Conservation (phyloP, 2,797 vertebrate species). For the Enoplosus armatus region DNA sequence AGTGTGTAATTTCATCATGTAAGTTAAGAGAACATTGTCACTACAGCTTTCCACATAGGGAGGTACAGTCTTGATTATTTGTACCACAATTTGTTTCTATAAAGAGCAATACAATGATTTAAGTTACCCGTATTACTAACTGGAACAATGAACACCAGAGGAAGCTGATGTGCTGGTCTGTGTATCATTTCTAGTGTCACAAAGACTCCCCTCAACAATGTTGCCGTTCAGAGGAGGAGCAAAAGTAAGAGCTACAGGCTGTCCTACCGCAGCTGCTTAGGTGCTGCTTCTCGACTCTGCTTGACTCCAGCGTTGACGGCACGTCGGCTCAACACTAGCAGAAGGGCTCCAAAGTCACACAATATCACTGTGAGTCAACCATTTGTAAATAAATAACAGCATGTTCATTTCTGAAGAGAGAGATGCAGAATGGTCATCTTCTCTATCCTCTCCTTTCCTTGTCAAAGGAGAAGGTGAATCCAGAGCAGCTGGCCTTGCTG, state of each 20-base stretch:
- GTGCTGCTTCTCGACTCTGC: slow-evolving; percentile 69
- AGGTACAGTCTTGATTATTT: neutral
- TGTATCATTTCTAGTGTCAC: slow-evolving; percentile 55
- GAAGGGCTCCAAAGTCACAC: slow-evolving; percentile 68
- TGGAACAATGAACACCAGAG: neutral
- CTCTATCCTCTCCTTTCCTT: neutral
- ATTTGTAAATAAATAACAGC: neutral
- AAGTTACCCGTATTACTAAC: neutral
- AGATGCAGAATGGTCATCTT: neutral
- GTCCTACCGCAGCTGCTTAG: slow-evolving; percentile 77
- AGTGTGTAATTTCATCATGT: neutral
- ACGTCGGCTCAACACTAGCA: slow-evolving; percentile 73
- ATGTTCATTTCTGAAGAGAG: neutral
- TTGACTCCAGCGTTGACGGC: slow-evolving; percentile 72
- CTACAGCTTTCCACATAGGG: neutral
- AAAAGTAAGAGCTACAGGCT: slow-evolving; percentile 75
- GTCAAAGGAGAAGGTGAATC: slow-evolving; percentile 82
- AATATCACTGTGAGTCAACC: slow-evolving; percentile 75
- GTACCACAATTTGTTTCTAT: too few species aligned
- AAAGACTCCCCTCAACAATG: slow-evolving; percentile 66
- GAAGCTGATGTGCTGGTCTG: neutral
- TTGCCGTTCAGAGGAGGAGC: slow-evolving; percentile 60
- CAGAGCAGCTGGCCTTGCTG: slow-evolving; percentile 82
- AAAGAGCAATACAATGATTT: neutral
- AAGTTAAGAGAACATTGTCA: neutral